Percentiles rank a stretch among this genome's conserved stretches.
These are phyloP conservation scores for Subanguina moxae DNA, from an alignment of 1,140 invertebrate genomes.

Conservation along the genomic window DNA sequence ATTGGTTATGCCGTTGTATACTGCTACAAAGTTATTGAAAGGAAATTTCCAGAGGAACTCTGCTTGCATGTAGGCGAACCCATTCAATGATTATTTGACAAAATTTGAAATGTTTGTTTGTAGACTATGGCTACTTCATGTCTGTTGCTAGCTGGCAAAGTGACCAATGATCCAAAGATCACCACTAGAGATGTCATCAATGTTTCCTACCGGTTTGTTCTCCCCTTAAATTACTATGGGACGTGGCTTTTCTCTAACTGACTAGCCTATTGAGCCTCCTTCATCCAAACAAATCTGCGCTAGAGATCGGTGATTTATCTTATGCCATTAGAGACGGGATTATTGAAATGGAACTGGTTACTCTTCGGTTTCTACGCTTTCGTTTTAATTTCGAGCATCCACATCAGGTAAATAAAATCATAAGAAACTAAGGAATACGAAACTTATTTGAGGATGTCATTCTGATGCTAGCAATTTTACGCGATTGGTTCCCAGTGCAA, in stretches of 20 bases:
- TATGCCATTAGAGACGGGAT: conserved; percentile 27
- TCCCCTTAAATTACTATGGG: not conserved
- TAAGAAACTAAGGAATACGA: too few species aligned
- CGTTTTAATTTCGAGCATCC: conserved; percentile 34
- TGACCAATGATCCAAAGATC: conserved; percentile 27
- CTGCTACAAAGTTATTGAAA: conserved; percentile 30
- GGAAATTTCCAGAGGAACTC: conserved; percentile 25
- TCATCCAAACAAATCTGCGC: conserved; percentile 23
- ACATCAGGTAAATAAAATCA: conserved; percentile 29
- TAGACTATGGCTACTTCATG: conserved; percentile 33
- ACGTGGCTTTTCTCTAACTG: not conserved
- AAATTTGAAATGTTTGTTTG: conserved; percentile 4
- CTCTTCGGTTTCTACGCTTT: conserved; percentile 31
- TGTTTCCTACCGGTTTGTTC: conserved; percentile 32
- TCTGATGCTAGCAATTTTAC: conserved; percentile 25
- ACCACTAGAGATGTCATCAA: conserved; percentile 33
- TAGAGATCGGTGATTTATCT: conserved; percentile 34
- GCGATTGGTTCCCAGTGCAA: conserved; percentile 25
- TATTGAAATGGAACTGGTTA: conserved; percentile 36
- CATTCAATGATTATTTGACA: not conserved
- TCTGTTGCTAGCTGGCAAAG: conserved; percentile 30
- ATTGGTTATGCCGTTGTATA: conserved; percentile 35
- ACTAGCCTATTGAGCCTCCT: conserved; percentile 19
- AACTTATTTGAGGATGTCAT: conserved; percentile 18
- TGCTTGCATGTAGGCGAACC: conserved; percentile 22